Conservation (phyloP, 1,140 invertebrate species). For the Calephelis nemesis region DNA sequence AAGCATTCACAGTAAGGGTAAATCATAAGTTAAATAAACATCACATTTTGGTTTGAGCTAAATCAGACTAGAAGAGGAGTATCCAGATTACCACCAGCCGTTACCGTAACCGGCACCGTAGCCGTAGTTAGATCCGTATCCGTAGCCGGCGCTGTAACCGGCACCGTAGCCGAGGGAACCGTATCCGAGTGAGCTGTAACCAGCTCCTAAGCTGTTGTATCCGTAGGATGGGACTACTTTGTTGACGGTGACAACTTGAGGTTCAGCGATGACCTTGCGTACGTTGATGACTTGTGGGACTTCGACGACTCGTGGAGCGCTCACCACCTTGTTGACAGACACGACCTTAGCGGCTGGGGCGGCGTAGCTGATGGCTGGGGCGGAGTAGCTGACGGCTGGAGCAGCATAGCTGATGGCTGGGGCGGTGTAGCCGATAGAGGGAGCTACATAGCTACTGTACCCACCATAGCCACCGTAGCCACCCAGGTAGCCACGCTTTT, state of each 20-base stretch:
- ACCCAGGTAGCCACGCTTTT: slow-evolving; percentile 29
- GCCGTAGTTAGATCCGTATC: background rate
- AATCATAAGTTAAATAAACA: background rate
- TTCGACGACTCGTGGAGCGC: slow-evolving; percentile 32
- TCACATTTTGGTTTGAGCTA: slow-evolving; percentile 27
- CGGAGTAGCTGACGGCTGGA: background rate
- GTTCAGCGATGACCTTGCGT: slow-evolving; percentile 43
- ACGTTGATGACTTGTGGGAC: slow-evolving; percentile 44
- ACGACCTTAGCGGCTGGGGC: slow-evolving; percentile 35
- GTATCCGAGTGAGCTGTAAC: background rate
- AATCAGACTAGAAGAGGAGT: background rate
- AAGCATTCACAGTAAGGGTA: too few species aligned
- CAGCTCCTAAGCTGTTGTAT: slow-evolving; percentile 12
- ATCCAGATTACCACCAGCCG: slow-evolving; percentile 20
- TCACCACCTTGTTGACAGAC: slow-evolving; percentile 42
- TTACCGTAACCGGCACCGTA: background rate
- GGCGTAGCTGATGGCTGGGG: slow-evolving; percentile 21
- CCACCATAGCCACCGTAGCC: slow-evolving; percentile 21
- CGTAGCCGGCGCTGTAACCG: background rate
- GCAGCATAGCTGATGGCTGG: slow-evolving; percentile 27
- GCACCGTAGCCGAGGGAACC: background rate
- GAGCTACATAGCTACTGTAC: slow-evolving; percentile 28
- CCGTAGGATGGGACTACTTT: slow-evolving; percentile 35
- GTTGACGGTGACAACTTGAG: slow-evolving; percentile 40
- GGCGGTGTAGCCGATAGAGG: slow-evolving; percentile 22